Percentiles rank a stretch among this genome's conserved stretches.
Evolutionary conservation across 2,888 invertebrate species (phyloP).

Genomic region (Pyrrhia umbra): DNA sequence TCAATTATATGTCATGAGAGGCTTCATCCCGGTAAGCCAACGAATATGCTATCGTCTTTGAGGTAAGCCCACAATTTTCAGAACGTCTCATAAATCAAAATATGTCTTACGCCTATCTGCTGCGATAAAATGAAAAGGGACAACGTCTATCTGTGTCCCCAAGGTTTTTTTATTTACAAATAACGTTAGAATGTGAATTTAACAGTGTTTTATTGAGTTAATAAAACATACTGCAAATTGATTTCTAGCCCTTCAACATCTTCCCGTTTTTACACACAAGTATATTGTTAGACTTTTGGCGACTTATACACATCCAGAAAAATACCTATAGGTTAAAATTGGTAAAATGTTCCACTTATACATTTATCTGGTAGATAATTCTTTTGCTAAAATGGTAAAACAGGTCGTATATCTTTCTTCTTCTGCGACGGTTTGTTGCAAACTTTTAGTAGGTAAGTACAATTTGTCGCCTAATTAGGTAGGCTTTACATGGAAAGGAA

Average conservation of each 20-base stretch:
- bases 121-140: conserved; percentile 21
- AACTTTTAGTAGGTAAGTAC: conserved; percentile 9
- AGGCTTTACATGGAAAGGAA: conserved; percentile 15
- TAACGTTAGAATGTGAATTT: conserved; percentile 17
- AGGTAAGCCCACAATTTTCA: conserved; percentile 58
- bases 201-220: conserved; percentile 13
- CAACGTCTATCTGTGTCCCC: conserved; percentile 20
- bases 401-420: not conserved
- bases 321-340: no score
- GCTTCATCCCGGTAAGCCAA: conserved; percentile 60
- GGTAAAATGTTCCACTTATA: no score
- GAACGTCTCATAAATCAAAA: conserved; percentile 47
- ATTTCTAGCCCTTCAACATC: conserved; percentile 13
- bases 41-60: no score
- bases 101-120: conserved; percentile 15
- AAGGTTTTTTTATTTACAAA: not conserved
- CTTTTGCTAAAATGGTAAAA: no score
- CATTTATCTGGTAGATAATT: no score
- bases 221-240: conserved; percentile 37
- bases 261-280: conserved; percentile 7
- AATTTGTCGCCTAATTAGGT: conserved; percentile 48
- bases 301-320: not conserved
- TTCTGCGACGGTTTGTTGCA: conserved; percentile 9
- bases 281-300: no score
- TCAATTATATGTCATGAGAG: conserved; percentile 53